These are phyloP conservation scores for Penaeus indicus DNA, from an alignment of 1,140 invertebrate genomes.

Conservation along the genomic window DNA sequence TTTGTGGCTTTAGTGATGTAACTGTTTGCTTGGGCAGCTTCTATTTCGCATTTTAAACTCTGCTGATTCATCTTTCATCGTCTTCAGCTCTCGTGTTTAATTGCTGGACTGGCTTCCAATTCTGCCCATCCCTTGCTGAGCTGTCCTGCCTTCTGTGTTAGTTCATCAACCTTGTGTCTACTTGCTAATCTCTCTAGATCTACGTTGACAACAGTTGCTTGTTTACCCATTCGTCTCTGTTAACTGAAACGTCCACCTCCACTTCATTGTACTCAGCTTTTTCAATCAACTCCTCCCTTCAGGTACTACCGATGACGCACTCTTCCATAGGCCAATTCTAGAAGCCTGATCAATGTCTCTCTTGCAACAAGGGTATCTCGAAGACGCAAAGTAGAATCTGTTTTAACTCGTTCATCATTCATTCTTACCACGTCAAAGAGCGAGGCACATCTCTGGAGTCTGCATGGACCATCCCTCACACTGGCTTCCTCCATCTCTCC, in stretches of 20 bases:
- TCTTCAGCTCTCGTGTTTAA: constrained; percentile 71
- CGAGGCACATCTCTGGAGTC: constrained; percentile 84
- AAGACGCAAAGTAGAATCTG: constrained; percentile 92
- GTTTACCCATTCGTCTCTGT: constrained; percentile 82
- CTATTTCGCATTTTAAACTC: constrained; percentile 74
- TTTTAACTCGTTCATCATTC: constrained; percentile 81
- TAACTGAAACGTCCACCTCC: constrained; percentile 84
- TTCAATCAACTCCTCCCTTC: constrained; percentile 92
- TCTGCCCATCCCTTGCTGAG: constrained; percentile 69
- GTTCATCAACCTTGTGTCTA: constrained; percentile 73
- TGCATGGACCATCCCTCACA: constrained; percentile 60
- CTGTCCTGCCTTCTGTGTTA: constrained; percentile 68
- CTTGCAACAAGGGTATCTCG: constrained; percentile 91
- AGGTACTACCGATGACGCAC: constrained; percentile 88
- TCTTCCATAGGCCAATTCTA: constrained; percentile 86
- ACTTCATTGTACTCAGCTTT: constrained; percentile 90
- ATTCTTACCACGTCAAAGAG: constrained; percentile 91
- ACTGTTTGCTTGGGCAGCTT: constrained; percentile 74
- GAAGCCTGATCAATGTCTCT: constrained; percentile 90
- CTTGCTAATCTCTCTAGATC: constrained; percentile 73
- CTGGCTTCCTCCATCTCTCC: constrained; percentile 67
- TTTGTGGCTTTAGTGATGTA: constrained; percentile 75
- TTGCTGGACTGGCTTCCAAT: constrained; percentile 73
- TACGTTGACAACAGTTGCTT: constrained; percentile 75
- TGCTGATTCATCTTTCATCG: constrained; percentile 73